Percentiles rank a stretch among this genome's conserved stretches.
Conservation (phyloP, 2,888 invertebrate species). For the Leistus spinibarbis region DNA sequence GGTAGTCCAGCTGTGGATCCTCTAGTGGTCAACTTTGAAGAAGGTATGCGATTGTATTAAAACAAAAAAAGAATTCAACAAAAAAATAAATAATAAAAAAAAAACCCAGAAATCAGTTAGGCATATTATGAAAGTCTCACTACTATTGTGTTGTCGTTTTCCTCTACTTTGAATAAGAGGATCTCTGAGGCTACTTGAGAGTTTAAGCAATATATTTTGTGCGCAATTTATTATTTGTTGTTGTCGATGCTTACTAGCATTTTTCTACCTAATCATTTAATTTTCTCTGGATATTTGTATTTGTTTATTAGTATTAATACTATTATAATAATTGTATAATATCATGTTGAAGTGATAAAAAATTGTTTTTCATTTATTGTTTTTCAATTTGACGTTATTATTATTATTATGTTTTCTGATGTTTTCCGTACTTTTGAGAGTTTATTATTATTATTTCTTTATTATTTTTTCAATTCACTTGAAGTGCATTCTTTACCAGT, state of each 20-base stretch:
- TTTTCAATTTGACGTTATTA: constrained; percentile 14
- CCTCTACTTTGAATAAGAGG: neutral
- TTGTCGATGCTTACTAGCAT: neutral
- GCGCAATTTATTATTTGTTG: neutral
- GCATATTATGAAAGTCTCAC: neutral
- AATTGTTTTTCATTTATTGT: constrained; percentile 34
- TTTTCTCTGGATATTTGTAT: neutral
- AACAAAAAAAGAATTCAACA: neutral
- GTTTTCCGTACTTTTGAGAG: constrained; percentile 1
- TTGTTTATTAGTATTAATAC: constrained; percentile 4
- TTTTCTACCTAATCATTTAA: neutral
- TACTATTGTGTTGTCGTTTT: constrained; percentile 6
- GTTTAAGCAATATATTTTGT: constrained; percentile 26
- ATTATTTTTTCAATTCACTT: constrained; percentile 31
- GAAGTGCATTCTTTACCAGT: constrained; percentile 39
- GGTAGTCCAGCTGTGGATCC: constrained; percentile 66
- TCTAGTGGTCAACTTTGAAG: constrained; percentile 79
- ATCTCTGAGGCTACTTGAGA: neutral
- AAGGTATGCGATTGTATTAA: constrained; percentile 73
- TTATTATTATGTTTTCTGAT: constrained; percentile 14
- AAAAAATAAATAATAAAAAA: too few species aligned
- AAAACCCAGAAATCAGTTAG: neutral
- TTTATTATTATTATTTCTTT: constrained; percentile 34
- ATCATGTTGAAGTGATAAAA: constrained; percentile 35
- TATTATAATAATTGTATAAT: constrained; percentile 31